A percentile compares a stretch with the other conserved stretches of the same genome.
Conservation (phyloP, 2,888 invertebrate genomes). For the Augiades crinisus region DNA sequence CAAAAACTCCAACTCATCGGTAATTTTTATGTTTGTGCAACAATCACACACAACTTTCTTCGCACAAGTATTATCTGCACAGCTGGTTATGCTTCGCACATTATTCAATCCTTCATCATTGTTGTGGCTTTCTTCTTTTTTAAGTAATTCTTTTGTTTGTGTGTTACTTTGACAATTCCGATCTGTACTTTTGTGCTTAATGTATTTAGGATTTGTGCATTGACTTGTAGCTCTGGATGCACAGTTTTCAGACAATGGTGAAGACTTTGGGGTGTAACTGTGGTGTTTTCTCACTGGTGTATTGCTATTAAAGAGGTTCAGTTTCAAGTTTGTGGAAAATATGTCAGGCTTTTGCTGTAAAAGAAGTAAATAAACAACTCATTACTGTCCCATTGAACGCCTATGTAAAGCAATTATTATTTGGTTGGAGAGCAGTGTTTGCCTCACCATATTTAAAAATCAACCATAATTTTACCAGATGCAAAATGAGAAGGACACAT, state of each 20-base stretch:
- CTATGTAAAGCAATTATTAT: too few relatives aligned
- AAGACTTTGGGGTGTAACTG: constrained; percentile 41
- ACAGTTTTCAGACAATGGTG: constrained; percentile 30
- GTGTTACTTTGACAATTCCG: not conserved
- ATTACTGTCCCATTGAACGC: too few relatives aligned
- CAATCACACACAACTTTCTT: constrained; percentile 43
- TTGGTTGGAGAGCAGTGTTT: too few relatives aligned
- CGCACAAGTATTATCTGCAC: not conserved
- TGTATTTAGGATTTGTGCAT: not conserved
- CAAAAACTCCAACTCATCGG: constrained; percentile 55
- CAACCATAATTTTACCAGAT: too few relatives aligned
- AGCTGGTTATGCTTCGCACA: too few relatives aligned
- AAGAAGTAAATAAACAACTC: too few relatives aligned
- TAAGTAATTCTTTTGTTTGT: constrained; percentile 1
- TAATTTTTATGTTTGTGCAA: constrained; percentile 34
- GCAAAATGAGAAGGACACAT: too few relatives aligned
- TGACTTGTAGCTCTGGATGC: not conserved
- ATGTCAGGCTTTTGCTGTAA: constrained; percentile 70
- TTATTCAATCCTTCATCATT: too few relatives aligned
- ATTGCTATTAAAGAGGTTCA: constrained; percentile 40
- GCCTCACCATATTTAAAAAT: too few relatives aligned
- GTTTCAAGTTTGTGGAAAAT: constrained; percentile 48
- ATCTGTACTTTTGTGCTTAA: not conserved
- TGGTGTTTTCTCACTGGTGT: constrained; percentile 42
- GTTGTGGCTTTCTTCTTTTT: too few relatives aligned